These are phyloP conservation scores for Dryocosmus kuriphilus DNA, from an alignment of 2,888 invertebrate species.

Conservation along the genomic window DNA sequence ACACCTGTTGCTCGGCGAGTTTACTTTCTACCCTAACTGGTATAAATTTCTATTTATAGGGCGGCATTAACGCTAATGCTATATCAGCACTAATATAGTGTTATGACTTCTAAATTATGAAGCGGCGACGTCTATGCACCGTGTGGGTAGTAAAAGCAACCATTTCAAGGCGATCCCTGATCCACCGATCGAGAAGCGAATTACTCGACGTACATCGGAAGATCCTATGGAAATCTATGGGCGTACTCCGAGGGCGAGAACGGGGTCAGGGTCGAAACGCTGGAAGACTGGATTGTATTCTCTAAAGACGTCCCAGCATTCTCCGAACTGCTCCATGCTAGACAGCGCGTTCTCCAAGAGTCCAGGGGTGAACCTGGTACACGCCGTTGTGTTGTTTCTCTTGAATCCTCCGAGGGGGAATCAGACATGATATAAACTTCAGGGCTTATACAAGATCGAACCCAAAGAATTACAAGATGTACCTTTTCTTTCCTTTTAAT, in stretches of 20 bases:
- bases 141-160: constrained; percentile 34
- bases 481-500: background rate
- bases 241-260: constrained; percentile 33
- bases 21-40: constrained; percentile 15
- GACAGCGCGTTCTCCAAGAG: constrained; percentile 25
- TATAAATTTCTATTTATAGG: constrained; percentile 21
- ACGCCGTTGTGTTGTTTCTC: background rate
- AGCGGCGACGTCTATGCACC: constrained; percentile 13
- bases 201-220: constrained; percentile 20
- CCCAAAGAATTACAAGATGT: constrained; percentile 6
- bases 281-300: constrained; percentile 27
- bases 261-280: constrained; percentile 39
- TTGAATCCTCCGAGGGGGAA: background rate
- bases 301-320: constrained; percentile 22
- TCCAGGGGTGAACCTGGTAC: constrained; percentile 10
- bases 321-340: constrained; percentile 18
- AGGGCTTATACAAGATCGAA: constrained; percentile 14
- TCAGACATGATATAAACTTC: constrained; percentile 26
- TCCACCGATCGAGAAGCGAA: constrained; percentile 20
- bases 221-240: constrained; percentile 33
- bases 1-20: constrained; percentile 26
- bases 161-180: constrained; percentile 37
- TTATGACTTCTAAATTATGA: constrained; percentile 25
- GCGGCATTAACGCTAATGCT: constrained; percentile 25
- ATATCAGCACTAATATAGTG: constrained; percentile 20